phyloP scores from a whole-genome alignment of 2,888 invertebrate species.

The Scotopteryx bipunctaria region DNA sequence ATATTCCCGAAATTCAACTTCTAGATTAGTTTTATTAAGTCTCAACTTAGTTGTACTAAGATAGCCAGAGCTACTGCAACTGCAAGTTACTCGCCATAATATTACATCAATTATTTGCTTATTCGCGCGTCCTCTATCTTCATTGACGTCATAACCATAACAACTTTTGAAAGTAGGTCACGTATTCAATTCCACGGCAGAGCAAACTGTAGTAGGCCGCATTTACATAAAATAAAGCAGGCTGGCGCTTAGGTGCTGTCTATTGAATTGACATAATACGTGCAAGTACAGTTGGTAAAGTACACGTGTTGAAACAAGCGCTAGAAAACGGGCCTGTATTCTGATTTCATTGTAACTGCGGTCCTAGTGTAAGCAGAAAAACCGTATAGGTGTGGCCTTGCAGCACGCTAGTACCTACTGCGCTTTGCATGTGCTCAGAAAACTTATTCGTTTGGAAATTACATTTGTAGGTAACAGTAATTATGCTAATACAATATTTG shows the following conservation, averaged over 20 bases:
- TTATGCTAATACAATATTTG: slow-evolving; percentile 31
- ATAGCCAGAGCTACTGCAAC: not conserved
- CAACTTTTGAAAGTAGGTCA: slow-evolving; percentile 73
- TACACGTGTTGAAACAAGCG: too few species aligned
- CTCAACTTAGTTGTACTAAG: not conserved
- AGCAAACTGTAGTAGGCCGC: slow-evolving; percentile 19
- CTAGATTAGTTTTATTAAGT: too few species aligned
- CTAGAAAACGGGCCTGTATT: not conserved
- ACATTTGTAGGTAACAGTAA: slow-evolving; percentile 29
- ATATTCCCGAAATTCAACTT: too few species aligned
- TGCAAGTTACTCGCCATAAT: slow-evolving; percentile 15
- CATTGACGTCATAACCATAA: slow-evolving; percentile 70
- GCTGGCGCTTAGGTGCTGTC: not conserved
- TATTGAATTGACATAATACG: too few species aligned
- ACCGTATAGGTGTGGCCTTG: slow-evolving; percentile 59
- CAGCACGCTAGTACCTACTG: slow-evolving; percentile 50
- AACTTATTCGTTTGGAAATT: slow-evolving; percentile 30
- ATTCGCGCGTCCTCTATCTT: slow-evolving; percentile 39
- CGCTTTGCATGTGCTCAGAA: slow-evolving; percentile 37
- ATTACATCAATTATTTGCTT: slow-evolving; percentile 46
- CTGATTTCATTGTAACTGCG: slow-evolving; percentile 1
- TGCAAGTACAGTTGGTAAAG: too few species aligned
- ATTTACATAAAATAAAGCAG: slow-evolving; percentile 9
- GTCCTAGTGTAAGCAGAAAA: slow-evolving; percentile 48
- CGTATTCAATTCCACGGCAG: slow-evolving; percentile 62